A percentile compares a stretch with the other conserved stretches of the same genome.
phyloP scores from a whole-genome alignment of 2,797 vertebrate genomes.

The Tragopan temminckii region DNA sequence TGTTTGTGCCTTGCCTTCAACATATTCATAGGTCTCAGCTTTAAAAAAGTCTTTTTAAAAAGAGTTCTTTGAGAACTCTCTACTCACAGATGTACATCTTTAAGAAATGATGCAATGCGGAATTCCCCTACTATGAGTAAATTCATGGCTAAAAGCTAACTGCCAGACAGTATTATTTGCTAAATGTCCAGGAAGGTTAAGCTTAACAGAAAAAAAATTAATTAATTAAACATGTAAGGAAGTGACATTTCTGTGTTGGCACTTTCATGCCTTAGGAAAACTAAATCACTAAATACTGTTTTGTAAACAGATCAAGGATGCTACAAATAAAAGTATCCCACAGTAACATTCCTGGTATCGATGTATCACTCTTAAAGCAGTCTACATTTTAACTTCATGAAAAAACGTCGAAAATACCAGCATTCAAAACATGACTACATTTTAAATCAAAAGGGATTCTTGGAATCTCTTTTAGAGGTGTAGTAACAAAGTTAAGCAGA shows the following conservation, averaged over 20 bases:
- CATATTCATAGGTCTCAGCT: background rate
- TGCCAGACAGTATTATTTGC: background rate
- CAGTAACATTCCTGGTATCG: background rate
- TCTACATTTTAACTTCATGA: background rate
- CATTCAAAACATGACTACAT: background rate
- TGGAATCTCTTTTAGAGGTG: background rate
- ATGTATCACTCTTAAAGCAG: background rate
- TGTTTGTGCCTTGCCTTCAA: background rate
- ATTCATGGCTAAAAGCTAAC: background rate
- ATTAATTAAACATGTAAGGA: background rate
- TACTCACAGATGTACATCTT: background rate
- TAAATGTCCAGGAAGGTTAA: background rate
- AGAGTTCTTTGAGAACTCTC: background rate
- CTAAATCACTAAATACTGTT: background rate
- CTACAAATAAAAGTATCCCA: background rate
- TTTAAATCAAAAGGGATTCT: background rate
- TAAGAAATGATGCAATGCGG: slow-evolving; percentile 44
- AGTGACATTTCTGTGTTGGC: background rate
- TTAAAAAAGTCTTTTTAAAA: background rate
- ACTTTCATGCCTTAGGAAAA: background rate
- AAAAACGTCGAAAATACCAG: background rate
- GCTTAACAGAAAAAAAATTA: background rate
- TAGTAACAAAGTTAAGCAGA: background rate
- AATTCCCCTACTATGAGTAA: slow-evolving; percentile 44
- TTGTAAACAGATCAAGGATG: background rate